Conservation (phyloP, 1,140 invertebrate species). For the Drosophila sucinea region DNA sequence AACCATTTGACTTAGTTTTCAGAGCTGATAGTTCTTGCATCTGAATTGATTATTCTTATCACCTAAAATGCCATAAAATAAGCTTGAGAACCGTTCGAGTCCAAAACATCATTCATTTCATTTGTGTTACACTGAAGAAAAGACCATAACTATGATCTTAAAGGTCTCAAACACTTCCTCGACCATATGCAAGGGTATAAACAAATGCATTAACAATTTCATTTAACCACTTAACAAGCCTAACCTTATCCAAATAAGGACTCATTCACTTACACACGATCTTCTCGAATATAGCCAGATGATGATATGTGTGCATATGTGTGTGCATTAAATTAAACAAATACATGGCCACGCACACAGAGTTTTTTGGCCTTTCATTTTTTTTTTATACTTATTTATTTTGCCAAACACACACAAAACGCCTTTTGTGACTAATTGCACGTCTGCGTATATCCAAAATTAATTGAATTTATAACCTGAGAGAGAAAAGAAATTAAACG, state of each 20-base stretch:
- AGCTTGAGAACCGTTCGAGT: too few species aligned
- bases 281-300: not conserved
- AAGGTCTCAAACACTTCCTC: too few species aligned
- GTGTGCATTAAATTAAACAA: slow-evolving; percentile 29
- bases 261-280: not conserved
- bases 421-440: slow-evolving; percentile 75
- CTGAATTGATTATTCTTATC: too few species aligned
- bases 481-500: not conserved
- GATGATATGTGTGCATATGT: not conserved
- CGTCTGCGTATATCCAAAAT: slow-evolving; percentile 44
- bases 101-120: too few species aligned
- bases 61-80: too few species aligned
- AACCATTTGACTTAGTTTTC: too few species aligned
- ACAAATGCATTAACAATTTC: slow-evolving; percentile 10
- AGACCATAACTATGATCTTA: too few species aligned
- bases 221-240: slow-evolving; percentile 31
- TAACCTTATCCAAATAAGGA: slow-evolving; percentile 7
- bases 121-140: too few species aligned
- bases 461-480: slow-evolving; percentile 4
- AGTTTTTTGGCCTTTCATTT: slow-evolving; percentile 22
- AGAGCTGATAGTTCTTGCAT: too few species aligned
- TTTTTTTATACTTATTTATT: slow-evolving; percentile 22
- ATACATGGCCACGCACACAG: slow-evolving; percentile 1
- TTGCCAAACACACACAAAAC: slow-evolving; percentile 32
- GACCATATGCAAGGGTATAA: not conserved